Base-by-base conservation (phyloP, 2,113 vertebrate genomes). In the Naja naja region DNA sequence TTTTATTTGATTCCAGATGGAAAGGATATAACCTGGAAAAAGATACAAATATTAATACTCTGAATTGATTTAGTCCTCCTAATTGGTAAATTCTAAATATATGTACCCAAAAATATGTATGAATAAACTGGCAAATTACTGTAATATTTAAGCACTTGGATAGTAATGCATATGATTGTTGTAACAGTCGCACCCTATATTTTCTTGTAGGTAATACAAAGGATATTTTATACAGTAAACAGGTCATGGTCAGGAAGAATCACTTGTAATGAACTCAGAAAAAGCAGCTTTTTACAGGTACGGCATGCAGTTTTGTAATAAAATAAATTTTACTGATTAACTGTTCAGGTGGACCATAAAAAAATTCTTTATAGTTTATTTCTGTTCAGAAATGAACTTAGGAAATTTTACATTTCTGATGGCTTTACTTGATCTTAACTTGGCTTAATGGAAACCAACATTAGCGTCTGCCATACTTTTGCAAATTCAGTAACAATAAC, bases 141-240 rank as follows among this genome's bases (percentile, higher is more conserved):
- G 0, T 25, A 7, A 85, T 45, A 89, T 74, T 89, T 47, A 55
- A 43, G 52, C 56, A 49, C 4, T 45, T 43, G 27, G 2, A 12
- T 27, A 23, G 14, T 47, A 23, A 53, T 55, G 25, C 55, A 12
- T 56, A 27, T 30, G 47, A 7, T 58, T 30, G 39, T 43, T 86
- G 47, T 56, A 47, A 18, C 9, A 58, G 22, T 58, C 2, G 25
- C 53, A 43, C n/a, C 16, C 22, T 90, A 92, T 94, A 92, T 34
- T 94, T 3, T 96, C 91, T 60, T 96, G 18, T 97, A 99, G 99
- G 99, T 99, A 93, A 98, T 98, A 92, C 99, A 99, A 95, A 98
- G 99, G 97, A 99, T 99, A 97, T 99, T 99, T 98, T 99, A 99
- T 96, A 98, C 98, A 2, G 99, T 99, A 91, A 99, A 99, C 96